Base-by-base conservation (phyloP, 2,888 invertebrate genomes). In the Pandemis heparana region DNA sequence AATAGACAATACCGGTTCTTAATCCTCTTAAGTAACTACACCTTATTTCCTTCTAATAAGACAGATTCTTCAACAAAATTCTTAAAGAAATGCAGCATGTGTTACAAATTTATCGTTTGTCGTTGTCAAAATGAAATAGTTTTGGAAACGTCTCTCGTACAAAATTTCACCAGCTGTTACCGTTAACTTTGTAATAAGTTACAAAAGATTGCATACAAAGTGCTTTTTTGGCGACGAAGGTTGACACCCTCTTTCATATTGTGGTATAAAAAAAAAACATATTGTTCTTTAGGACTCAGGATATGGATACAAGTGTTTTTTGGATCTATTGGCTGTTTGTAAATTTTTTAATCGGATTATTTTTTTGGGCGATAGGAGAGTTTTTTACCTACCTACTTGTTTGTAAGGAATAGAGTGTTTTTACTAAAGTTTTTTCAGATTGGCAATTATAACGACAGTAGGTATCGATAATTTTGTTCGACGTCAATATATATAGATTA, bases 1-100 rank as follows among this genome's bases (percentile, higher is more conserved):
- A 87, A 88, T 87, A 82, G 51, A 51, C 78, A 79, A 82, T 82
- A 82, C 75, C 82, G 80, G 82, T 82, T 81, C 10, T 80, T 89
- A 90, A 92, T 89, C 89, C 90, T 88, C 90, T 89, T 89, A 81
- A 65, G 9, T 0, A 7, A 5, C 14, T 16, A 16, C 14, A 18
- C 39, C 38, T 23, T 73, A 73, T 16, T 8, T 0, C 0, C 2
- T 8, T 14, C 6, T 2, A 7, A 39, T 69, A 73, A 59, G 16
- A 59, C 43, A 12, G 23, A 64, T n/a, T 48, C 41, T 73, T 10
- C 10, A 12, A 51, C 32, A 18, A 32, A 7, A 16, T 10, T 56
- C 18, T 14, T 41, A 74, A 70, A 76, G 39, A 74, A 76, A 74
- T 73, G 74, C 70, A 53, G 9, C 16, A 51, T 10, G 16, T 9